Base-by-base conservation (phyloP, 2,797 vertebrate species). In the Propithecus perrieri region DNA sequence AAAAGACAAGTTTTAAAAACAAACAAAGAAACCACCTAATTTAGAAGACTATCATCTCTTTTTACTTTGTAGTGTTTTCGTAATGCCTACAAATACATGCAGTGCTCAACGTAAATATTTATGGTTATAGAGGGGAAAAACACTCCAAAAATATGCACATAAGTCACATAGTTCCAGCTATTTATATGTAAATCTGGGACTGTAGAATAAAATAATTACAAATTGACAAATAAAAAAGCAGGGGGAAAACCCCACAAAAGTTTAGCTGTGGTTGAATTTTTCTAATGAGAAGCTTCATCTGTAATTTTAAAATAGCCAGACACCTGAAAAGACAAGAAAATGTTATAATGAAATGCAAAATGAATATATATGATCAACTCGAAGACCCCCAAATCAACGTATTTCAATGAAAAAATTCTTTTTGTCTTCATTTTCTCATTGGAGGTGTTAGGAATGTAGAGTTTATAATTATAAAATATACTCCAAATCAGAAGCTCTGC, bases 281-380 rank as follows among this genome's bases (percentile, higher is more conserved):
- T 91, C 85, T 93, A 48, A 46, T n/a, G 14, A 84, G 75, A 90
- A 94, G 53, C 69, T 93, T 88, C 91, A 38, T 91, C 61, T 67
- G 53, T n/a, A n/a, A 41, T 83, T 89, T 85, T 38, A 57, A 89
- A 92, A 57, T 59, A 81, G 95, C 46, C 20, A 79, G 95, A 90
- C 7, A 71, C 87, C 98, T 98, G 85, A 85, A 98, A 98, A 87
- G 97, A 75, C 50, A 78, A 74, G 15, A 43, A 71, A 72, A 79
- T 46, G 28, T 43, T 65, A 63, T 5, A 50, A 75, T 30, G 20
- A 74, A 74, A 85, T 6, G 86, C 69, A 84, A 85, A 91, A 65
- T 22, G 24, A 76, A 94, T 22, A 83, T 38, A n/a, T 20, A 9
- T 2, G 35, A 46, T 69, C 35, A 95, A 55, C 33, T 46, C 69